phyloP scores from a whole-genome alignment of 2,113 vertebrate species.

The Siniperca knerii region DNA sequence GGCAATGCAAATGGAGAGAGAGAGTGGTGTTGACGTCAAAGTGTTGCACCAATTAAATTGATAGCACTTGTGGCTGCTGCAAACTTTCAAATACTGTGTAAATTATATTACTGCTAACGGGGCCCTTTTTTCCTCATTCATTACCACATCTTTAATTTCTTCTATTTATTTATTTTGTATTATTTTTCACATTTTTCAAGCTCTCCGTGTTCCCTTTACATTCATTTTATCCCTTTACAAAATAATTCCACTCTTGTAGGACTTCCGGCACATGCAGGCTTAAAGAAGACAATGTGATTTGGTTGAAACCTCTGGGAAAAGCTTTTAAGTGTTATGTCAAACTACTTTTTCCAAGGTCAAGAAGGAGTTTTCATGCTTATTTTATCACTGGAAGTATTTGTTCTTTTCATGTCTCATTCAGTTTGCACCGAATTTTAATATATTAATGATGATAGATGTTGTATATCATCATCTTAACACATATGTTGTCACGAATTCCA shows the following conservation, averaged over 20 bases:
- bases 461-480: too few relatives aligned
- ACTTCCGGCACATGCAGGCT: neutral
- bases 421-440: neutral
- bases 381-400: neutral
- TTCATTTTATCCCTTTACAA: neutral
- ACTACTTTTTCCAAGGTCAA: too few relatives aligned
- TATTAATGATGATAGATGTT: too few relatives aligned
- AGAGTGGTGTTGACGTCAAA: neutral
- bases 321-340: neutral
- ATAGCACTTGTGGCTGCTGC: neutral
- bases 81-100: neutral
- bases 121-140: neutral
- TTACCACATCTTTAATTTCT: neutral
- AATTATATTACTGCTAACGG: neutral
- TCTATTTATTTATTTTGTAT: neutral
- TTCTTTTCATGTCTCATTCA: neutral
- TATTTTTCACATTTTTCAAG: neutral
- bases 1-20: slow-evolving; percentile 27
- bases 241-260: neutral
- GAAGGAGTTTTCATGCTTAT: neutral
- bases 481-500: too few relatives aligned
- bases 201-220: neutral
- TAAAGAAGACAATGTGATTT: neutral
- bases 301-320: neutral
- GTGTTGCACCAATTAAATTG: neutral